A percentile compares a stretch with the other conserved stretches of the same genome.
These are phyloP conservation scores for Dicrurus megarhynchus DNA, from an alignment of 2,113 vertebrate genomes.

Conservation along the genomic window DNA sequence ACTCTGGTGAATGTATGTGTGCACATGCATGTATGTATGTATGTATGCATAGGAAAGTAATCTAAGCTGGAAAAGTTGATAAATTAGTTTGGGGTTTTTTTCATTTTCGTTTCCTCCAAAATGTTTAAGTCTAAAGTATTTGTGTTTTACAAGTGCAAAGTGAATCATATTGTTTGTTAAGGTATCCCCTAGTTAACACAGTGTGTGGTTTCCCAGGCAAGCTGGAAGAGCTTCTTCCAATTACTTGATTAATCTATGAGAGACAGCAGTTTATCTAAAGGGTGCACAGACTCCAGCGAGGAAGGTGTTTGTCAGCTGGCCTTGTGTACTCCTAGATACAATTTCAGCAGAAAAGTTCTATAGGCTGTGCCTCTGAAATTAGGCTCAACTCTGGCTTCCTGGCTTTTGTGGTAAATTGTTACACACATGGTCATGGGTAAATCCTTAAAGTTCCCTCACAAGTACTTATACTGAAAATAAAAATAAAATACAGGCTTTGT, in stretches of 20 bases:
- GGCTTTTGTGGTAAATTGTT: background rate
- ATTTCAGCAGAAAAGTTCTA: background rate
- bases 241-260: constrained; percentile 16
- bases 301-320: constrained; percentile 40
- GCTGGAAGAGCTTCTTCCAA: background rate
- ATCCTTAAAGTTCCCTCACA: background rate
- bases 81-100: background rate
- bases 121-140: background rate
- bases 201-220: background rate
- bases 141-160: background rate
- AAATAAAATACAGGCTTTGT: background rate
- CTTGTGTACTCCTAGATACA: background rate
- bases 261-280: constrained; percentile 22
- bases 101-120: background rate
- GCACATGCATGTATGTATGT: no score
- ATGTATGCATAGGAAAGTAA: background rate
- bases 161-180: background rate
- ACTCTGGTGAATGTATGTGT: background rate
- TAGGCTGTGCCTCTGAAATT: background rate
- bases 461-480: background rate
- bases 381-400: background rate
- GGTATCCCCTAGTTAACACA: background rate
- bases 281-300: background rate
- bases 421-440: background rate
- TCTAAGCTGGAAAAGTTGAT: background rate